Evolutionary conservation across 2,888 invertebrate genomes (phyloP), one percentile per base, ranked within the genome.

Genomic region (Andrena hattorfiana): DNA sequence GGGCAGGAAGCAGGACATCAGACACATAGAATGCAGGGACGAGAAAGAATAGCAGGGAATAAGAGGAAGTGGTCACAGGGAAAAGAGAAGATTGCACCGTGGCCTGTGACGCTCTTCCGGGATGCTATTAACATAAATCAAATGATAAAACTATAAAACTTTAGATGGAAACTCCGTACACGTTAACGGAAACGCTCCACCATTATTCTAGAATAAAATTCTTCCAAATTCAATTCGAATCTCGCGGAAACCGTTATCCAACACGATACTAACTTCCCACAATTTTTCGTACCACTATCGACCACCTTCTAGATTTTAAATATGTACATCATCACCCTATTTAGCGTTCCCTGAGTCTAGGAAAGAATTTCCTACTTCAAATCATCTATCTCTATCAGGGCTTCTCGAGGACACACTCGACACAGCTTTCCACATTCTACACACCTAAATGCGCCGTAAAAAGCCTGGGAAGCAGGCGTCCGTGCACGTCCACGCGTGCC

Each of bases 71-170:
- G 77, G 64, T 69, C 49, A 66, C 16, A 23, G 59, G 49, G 78
- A 67, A 71, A 71, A 32, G 32, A n/a, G 60, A 60, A 56, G 71
- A 78, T 71, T 80, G 60, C 72, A 16, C 78, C 62, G 54, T 32
- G 54, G 78, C 60, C 71, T 56, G 78, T 56, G 69, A 77, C 69
- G 66, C 67, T n/a, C 32, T 78, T 62, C 67, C 71, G 54, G 10
- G 54, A 56, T 48, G 49, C 32, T 54, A 56, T 78, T 71, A 66
- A 35, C 20, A 32, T 28, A 48, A 16, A 62, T 35, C 28, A 66
- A 72, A 35, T 35, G 49, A 74, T 64, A 26, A 42, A 42, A 42
- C 4, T 16, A 74, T 64, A 32, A 16, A 42, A 42, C 16, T 42
- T 42, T 42, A 16, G 42, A 16, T 42, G 13, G 16, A 13, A 16